Evolutionary conservation across 1,140 invertebrate genomes (phyloP).

Genomic region (Mycetomoellerius zeteki): DNA sequence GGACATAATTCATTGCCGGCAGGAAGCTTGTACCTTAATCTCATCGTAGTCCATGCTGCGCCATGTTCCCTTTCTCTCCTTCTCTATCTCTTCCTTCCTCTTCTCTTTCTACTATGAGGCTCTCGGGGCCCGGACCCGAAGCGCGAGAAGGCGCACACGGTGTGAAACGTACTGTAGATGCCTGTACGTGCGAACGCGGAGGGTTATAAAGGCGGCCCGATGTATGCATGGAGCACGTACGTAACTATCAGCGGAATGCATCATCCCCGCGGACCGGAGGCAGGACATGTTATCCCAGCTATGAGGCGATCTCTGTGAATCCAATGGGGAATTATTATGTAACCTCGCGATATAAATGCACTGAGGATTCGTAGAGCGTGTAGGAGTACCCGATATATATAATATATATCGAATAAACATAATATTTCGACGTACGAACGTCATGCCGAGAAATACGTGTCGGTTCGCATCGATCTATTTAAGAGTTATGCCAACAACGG

Average conservation of each 20-base stretch:
- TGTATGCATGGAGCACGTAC: constrained; percentile 70
- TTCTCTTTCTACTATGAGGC: background rate
- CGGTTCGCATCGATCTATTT: constrained; percentile 24
- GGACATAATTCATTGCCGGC: constrained; percentile 80
- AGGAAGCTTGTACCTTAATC: constrained; percentile 81
- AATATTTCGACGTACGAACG: constrained; percentile 30
- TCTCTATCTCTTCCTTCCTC: background rate
- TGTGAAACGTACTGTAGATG: constrained; percentile 70
- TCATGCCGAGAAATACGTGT: background rate
- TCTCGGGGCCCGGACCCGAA: constrained; percentile 25
- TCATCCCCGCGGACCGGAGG: constrained; percentile 70
- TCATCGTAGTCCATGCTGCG: constrained; percentile 70
- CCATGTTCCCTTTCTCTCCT: background rate
- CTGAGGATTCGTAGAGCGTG: constrained; percentile 62
- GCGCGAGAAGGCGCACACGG: constrained; percentile 27
- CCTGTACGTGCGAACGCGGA: constrained; percentile 66
- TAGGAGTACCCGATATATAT: too few species aligned
- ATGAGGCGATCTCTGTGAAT: constrained; percentile 74
- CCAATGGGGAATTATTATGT: constrained; percentile 80
- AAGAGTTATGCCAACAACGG: background rate
- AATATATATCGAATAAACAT: background rate
- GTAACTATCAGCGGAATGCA: constrained; percentile 78
- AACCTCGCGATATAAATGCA: constrained; percentile 75
- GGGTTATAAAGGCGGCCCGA: constrained; percentile 71
- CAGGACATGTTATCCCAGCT: constrained; percentile 76